phyloP scores from a whole-genome alignment of 2,797 vertebrate genomes.

The Lerista edwardsae region DNA sequence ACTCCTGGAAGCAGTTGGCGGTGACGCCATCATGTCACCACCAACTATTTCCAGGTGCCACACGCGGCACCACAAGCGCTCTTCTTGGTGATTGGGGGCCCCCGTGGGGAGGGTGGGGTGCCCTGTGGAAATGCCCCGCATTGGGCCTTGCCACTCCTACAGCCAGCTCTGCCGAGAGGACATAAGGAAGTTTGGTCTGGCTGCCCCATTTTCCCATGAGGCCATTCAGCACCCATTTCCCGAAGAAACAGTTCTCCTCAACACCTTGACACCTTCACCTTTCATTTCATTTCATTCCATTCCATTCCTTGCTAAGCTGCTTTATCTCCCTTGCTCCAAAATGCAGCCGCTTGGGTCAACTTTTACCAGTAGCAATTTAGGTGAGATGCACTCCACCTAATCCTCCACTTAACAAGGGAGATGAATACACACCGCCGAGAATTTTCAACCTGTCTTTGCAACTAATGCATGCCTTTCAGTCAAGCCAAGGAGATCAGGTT shows the following conservation, averaged over 20 bases:
- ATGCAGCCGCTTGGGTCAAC: not conserved
- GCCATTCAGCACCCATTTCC: not conserved
- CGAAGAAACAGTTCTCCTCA: not conserved
- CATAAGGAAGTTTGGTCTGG: not conserved
- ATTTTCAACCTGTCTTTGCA: slow-evolving; percentile 12
- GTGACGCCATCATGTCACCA: too few species aligned
- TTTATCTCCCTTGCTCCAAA: slow-evolving; percentile 20
- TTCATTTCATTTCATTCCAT: slow-evolving; percentile 15
- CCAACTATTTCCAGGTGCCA: too few species aligned
- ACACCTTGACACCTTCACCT: slow-evolving; percentile 5
- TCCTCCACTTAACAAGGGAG: slow-evolving; percentile 32
- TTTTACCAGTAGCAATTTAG: slow-evolving; percentile 12
- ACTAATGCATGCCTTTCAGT: not conserved
- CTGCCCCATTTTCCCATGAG: not conserved
- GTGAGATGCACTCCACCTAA: slow-evolving; percentile 14
- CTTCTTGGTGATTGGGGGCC: too few species aligned
- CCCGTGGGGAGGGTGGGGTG: too few species aligned
- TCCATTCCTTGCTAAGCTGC: slow-evolving; percentile 7
- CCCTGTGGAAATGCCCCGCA: too few species aligned
- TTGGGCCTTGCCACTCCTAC: too few species aligned
- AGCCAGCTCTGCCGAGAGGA: too few species aligned
- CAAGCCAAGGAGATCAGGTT: slow-evolving; percentile 8
- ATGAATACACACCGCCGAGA: not conserved
- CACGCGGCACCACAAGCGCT: too few species aligned
- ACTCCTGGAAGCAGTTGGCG: too few species aligned